Base-by-base conservation (phyloP, 2,888 invertebrate genomes). In the Helobdella robusta region DNA sequence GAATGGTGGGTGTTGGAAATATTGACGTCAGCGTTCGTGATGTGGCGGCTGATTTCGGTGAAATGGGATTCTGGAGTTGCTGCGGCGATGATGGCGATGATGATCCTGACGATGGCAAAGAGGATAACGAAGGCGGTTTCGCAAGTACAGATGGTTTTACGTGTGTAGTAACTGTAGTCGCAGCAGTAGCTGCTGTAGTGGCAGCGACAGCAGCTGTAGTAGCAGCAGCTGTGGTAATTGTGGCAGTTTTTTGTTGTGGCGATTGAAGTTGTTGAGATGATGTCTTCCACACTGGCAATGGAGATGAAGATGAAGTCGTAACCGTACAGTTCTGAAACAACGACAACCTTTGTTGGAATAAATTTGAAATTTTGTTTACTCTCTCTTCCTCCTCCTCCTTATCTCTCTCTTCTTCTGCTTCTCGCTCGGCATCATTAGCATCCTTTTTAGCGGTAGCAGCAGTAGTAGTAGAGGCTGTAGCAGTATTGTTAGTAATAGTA, bases 381-480 rank as follows among this genome's bases (percentile, higher is more conserved):
- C n/a, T n/a, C n/a, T n/a, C n/a, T n/a, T n/a, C n/a, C n/a, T n/a
- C n/a, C n/a, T n/a, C n/a, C n/a, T n/a, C n/a, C n/a, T n/a, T n/a
- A n/a, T n/a, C n/a, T n/a, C n/a, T n/a, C n/a, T n/a, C n/a, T n/a
- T n/a, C n/a, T n/a, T n/a, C n/a, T n/a, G n/a, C n/a, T n/a, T n/a
- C n/a, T n/a, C n/a, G n/a, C n/a, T n/a, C n/a, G n/a, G n/a, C n/a
- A n/a, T n/a, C n/a, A n/a, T n/a, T n/a, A n/a, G n/a, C n/a, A n/a
- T n/a, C n/a, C n/a, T n/a, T n/a, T n/a, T n/a, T 54, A 54, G 8
- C 30, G 30, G 8, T 54, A 54, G 8, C 30, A 54, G 4, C 25
- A 60, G 60, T 20, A 34, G 36, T 60, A 36, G 36, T 60, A 34
- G 3, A 40, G 25, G 36, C 40, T 20, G 8, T 36, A 60, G 4